Percentiles rank a stretch among this genome's conserved stretches.
These are phyloP conservation scores for Buathra laborator DNA, from an alignment of 2,888 invertebrate genomes.

Conservation along the genomic window DNA sequence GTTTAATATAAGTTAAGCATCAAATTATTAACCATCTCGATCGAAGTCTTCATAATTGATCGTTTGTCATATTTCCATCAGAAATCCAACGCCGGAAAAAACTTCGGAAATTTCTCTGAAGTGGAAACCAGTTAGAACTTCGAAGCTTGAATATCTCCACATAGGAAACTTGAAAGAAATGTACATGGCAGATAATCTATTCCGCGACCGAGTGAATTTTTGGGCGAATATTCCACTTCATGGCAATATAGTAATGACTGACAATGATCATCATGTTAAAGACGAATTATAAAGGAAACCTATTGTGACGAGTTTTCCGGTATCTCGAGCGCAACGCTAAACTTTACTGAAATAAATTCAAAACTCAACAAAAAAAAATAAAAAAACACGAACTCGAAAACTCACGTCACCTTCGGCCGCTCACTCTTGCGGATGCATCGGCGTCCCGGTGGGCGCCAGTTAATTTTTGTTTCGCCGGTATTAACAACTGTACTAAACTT, in stretches of 20 bases:
- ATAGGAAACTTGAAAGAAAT: slow-evolving; percentile 86
- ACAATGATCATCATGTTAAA: slow-evolving; percentile 38
- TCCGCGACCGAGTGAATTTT: slow-evolving; percentile 87
- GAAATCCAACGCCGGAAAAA: slow-evolving; percentile 89
- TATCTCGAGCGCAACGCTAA: too few species aligned
- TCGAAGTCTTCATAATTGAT: not conserved
- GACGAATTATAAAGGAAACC: slow-evolving; percentile 70
- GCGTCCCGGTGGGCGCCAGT: too few species aligned
- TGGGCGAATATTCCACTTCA: slow-evolving; percentile 87
- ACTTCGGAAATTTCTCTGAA: slow-evolving; percentile 84
- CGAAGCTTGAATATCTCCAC: slow-evolving; percentile 86
- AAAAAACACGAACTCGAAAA: too few species aligned
- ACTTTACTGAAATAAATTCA: too few species aligned
- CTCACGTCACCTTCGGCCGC: too few species aligned
- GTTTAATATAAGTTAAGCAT: not conserved
- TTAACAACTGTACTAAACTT: too few species aligned
- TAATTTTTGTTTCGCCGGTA: too few species aligned
- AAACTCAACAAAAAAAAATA: too few species aligned
- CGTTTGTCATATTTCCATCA: slow-evolving; percentile 78
- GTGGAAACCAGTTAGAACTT: slow-evolving; percentile 88
- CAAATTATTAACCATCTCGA: not conserved
- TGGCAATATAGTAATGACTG: not conserved
- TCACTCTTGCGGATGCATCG: too few species aligned
- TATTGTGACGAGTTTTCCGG: too few species aligned
- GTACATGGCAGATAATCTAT: slow-evolving; percentile 86